Evolutionary conservation across 1,140 invertebrate species (phyloP).

Genomic region (Dufourea novaeangliae): DNA sequence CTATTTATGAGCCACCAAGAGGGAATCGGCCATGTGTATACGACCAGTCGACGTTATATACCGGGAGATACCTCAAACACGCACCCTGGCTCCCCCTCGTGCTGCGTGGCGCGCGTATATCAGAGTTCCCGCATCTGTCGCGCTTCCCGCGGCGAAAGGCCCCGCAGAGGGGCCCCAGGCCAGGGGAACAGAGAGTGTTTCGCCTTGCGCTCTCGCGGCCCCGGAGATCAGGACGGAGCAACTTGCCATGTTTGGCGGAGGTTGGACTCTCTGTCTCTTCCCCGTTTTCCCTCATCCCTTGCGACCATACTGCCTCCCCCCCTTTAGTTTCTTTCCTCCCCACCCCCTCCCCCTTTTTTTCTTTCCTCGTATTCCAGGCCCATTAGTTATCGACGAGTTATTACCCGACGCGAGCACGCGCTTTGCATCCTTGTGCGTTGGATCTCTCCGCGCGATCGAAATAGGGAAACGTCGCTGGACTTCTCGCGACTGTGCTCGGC

Average conservation of each 20-base stretch:
- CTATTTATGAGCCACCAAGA: constrained; percentile 57
- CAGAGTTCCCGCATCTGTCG: constrained; percentile 67
- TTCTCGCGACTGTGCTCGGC: too few relatives aligned
- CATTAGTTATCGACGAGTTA: constrained; percentile 66
- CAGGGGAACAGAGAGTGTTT: constrained; percentile 48
- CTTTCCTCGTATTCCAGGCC: constrained; percentile 20
- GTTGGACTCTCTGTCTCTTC: background rate
- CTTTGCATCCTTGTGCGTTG: constrained; percentile 16
- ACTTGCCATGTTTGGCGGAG: constrained; percentile 72
- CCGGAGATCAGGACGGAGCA: constrained; percentile 55
- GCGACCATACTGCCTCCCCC: constrained; percentile 2
- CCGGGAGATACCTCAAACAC: constrained; percentile 13
- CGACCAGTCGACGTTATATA: too few relatives aligned
- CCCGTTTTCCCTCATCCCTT: constrained; percentile 26
- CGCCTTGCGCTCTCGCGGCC: constrained; percentile 7
- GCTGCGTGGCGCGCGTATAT: constrained; percentile 57
- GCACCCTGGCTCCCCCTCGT: background rate
- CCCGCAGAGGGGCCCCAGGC: background rate
- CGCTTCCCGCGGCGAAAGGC: constrained; percentile 45
- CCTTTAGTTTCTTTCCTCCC: background rate
- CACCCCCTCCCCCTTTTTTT: constrained; percentile 28
- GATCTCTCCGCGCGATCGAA: constrained; percentile 22
- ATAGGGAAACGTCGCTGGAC: constrained; percentile 11
- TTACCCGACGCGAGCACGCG: constrained; percentile 56
- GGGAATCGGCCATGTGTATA: background rate